Evolutionary conservation across 2,113 vertebrate genomes (phyloP), one percentile per base, ranked within the genome.

Genomic region (Paralichthys olivaceus): DNA sequence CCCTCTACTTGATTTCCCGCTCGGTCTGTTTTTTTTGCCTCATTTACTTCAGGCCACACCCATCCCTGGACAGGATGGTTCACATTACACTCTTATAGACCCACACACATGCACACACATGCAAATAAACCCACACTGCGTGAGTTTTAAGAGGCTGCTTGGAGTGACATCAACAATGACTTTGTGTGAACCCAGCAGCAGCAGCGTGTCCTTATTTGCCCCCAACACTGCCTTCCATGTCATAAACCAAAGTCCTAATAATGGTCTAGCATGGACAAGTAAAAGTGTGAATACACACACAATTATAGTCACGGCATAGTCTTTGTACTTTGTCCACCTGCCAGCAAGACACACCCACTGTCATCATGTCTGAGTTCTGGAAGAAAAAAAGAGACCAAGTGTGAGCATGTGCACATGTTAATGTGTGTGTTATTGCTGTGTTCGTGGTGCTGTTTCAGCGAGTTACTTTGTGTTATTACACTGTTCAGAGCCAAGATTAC

Each of bases 1-100:
- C 23, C 80, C 70, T 84, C 51, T 49, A 62, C 84, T 87, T 72
- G 64, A 83, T 83, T 84, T 80, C 83, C 83, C 57, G 59, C 84
- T 87, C 66, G 34, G 76, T 82, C 63, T 86, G 70, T 53, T 89
- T 85, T 55, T 84, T 87, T 80, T 69, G 77, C 84, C 77, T 82
- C 87, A 78, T 90, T 89, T 86, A 59, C 77, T 71, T 71, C 76
- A 86, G 68, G 71, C 80, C 90, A 86, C 90, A 84, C 89, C 91
- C 86, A 67, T 85, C 56, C 26, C 53, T 14, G n/a, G 69, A 77
- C 85, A 69, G 74, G 76, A 79, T 78, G 79, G 83, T 69, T 91
- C 83, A 90, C 62, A 83, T 89, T 89, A 86, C 84, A 74, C 77
- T 63, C 63, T 58, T 67, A 12, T 64, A 66, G 40, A 29, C 70